A percentile compares a stretch with the other conserved stretches of the same genome.
Conservation (phyloP, 2,113 vertebrate genomes). For the Edolisoma coerulescens region DNA sequence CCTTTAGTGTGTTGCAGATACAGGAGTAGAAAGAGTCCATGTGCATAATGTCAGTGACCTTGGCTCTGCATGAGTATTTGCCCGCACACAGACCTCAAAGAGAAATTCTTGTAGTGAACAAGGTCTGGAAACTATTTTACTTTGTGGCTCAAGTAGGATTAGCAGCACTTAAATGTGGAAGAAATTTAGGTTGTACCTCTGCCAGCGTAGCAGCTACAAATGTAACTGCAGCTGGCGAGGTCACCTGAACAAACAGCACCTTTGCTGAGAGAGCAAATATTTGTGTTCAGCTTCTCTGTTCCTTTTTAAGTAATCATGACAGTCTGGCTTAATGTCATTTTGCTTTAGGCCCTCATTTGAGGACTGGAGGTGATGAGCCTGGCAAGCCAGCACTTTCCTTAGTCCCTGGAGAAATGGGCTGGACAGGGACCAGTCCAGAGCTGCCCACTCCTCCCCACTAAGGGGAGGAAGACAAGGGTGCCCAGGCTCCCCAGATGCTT, state of each 20-base stretch:
- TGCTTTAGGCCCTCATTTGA: background rate
- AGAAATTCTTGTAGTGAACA: background rate
- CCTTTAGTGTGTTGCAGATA: background rate
- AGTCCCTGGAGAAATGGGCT: background rate
- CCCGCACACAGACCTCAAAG: background rate
- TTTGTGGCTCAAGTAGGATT: background rate
- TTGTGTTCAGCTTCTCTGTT: background rate
- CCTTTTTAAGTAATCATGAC: background rate
- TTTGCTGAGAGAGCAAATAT: background rate
- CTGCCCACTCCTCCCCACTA: background rate
- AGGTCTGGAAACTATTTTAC: background rate
- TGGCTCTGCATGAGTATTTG: background rate
- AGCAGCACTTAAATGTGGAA: background rate
- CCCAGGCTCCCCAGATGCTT: background rate
- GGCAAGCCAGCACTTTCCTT: background rate
- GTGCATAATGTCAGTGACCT: background rate
- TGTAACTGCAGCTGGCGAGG: background rate
- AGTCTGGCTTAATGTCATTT: background rate
- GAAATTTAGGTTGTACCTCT: background rate
- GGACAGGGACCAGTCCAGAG: background rate
- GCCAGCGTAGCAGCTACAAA: background rate
- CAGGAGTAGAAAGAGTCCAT: background rate
- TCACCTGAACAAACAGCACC: background rate
- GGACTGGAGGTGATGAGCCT: background rate
- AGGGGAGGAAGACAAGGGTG: background rate